A percentile compares a stretch with the other conserved stretches of the same genome.
These are phyloP conservation scores for Plutomurus gul DNA, from an alignment of 1,140 invertebrate species.

Conservation along the genomic window DNA sequence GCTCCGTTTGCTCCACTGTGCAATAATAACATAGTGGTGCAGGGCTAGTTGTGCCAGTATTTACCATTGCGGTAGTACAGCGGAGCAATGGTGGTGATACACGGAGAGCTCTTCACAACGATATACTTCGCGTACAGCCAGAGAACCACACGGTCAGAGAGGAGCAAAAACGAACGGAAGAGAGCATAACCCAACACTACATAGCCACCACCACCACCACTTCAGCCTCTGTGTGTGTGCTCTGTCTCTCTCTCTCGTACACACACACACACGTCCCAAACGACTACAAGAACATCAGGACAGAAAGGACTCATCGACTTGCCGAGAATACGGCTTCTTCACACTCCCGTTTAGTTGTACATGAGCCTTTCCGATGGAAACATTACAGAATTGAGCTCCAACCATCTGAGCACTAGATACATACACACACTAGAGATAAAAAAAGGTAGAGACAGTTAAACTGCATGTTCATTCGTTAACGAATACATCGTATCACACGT, in stretches of 20 bases:
- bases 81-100: too few species aligned
- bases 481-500: too few species aligned
- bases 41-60: too few species aligned
- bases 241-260: too few species aligned
- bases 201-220: too few species aligned
- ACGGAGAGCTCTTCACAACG: too few species aligned
- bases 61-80: too few species aligned
- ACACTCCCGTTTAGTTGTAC: slow-evolving; percentile 1
- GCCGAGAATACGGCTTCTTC: background rate
- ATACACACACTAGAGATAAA: background rate
- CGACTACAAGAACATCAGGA: background rate
- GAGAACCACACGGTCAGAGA: background rate
- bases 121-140: background rate
- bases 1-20: too few species aligned
- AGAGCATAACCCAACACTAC: background rate
- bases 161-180: background rate
- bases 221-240: too few species aligned
- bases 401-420: background rate
- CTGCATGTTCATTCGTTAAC: too few species aligned
- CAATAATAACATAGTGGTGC: too few species aligned
- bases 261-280: background rate
- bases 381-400: slow-evolving; percentile 17
- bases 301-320: background rate
- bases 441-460: too few species aligned
- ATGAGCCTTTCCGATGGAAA: slow-evolving; percentile 13